A percentile compares a stretch with the other conserved stretches of the same genome.
These are phyloP conservation scores for Tinea pellionella DNA, from an alignment of 2,888 invertebrate genomes.

Conservation along the genomic window DNA sequence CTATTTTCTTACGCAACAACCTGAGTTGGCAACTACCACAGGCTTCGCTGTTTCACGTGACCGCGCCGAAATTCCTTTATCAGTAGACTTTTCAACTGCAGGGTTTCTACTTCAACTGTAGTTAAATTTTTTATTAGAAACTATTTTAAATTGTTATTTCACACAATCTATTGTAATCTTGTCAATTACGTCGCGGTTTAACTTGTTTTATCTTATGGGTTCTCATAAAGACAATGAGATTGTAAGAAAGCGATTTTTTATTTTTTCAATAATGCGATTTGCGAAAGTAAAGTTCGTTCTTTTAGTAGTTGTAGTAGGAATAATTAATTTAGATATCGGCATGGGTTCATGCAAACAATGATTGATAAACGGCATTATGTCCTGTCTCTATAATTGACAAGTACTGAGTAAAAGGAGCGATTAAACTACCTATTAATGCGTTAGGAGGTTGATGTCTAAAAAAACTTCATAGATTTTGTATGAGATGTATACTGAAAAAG, in stretches of 20 bases:
- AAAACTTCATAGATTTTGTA: neutral
- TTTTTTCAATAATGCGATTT: neutral
- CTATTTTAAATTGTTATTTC: too few species aligned
- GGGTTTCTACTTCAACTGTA: too few species aligned
- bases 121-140: too few species aligned
- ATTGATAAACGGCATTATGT: neutral
- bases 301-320: neutral
- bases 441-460: neutral
- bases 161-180: too few species aligned
- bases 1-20: too few species aligned
- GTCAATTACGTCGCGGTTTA: neutral
- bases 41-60: too few species aligned
- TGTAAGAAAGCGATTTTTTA: neutral
- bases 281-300: neutral
- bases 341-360: neutral
- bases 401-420: neutral
- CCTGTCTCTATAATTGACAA: neutral
- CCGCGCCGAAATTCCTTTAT: too few species aligned
- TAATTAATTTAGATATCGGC: too few species aligned
- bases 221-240: neutral
- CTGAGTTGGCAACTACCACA: too few species aligned
- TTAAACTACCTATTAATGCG: neutral
- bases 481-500: neutral
- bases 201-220: neutral
- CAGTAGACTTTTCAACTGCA: too few species aligned